Conservation (phyloP, 1,140 invertebrate species). For the Holcopasites calliopsidis region DNA sequence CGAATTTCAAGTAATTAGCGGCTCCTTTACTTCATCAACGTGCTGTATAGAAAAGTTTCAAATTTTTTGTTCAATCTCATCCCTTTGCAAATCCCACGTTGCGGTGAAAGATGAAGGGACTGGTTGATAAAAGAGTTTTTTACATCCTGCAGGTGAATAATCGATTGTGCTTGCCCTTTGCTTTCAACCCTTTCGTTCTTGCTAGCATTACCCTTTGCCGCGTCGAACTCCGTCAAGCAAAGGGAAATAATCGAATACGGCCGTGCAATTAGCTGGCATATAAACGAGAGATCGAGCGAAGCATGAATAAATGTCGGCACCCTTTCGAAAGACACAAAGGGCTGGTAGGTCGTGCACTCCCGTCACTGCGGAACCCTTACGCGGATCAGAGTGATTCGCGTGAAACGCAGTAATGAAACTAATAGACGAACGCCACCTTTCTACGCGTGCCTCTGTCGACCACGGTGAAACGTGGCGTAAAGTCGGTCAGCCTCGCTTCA, state of each 20-base stretch:
- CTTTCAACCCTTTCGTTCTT: background rate
- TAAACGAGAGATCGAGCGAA: background rate
- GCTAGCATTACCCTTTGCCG: background rate
- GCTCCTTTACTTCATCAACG: constrained; percentile 1
- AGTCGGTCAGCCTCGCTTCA: constrained; percentile 53
- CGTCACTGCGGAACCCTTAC: background rate
- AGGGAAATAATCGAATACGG: constrained; percentile 5
- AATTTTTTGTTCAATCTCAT: no score
- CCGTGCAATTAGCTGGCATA: background rate
- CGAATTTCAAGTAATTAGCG: constrained; percentile 8
- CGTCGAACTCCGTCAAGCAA: background rate
- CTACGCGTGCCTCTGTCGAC: background rate
- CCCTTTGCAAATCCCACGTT: background rate
- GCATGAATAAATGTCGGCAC: background rate
- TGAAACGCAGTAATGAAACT: constrained; percentile 49
- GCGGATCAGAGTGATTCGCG: constrained; percentile 37
- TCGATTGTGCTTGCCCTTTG: background rate
- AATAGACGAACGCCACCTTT: constrained; percentile 31
- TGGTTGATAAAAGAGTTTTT: no score
- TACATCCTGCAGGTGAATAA: no score
- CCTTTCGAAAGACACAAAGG: constrained; percentile 12
- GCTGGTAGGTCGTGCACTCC: background rate
- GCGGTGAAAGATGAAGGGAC: background rate
- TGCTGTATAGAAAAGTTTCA: no score
- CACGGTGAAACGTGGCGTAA: constrained; percentile 50